Evolutionary conservation across 2,888 invertebrate species (phyloP).

Genomic region (Lasioglossum marginatum): DNA sequence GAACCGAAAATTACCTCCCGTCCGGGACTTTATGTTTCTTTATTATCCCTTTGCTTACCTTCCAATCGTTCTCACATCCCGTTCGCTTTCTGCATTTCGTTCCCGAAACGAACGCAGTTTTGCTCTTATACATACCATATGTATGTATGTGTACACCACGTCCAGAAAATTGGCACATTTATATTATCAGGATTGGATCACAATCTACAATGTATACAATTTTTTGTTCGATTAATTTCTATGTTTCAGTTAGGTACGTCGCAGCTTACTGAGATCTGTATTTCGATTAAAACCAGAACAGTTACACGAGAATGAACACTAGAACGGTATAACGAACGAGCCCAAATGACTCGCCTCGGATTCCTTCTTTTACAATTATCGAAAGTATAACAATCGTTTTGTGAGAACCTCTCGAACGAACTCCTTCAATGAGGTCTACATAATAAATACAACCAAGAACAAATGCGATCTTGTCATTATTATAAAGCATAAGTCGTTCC

Average conservation of each 20-base stretch:
- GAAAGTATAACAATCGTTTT: no score
- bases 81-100: not conserved
- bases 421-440: no score
- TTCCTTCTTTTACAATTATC: no score
- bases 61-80: not conserved
- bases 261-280: not conserved
- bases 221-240: not conserved
- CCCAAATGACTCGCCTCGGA: no score
- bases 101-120: not conserved
- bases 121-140: not conserved
- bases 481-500: no score
- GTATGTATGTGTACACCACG: no score
- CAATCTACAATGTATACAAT: not conserved
- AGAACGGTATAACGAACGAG: not conserved
- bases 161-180: no score
- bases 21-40: not conserved
- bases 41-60: conserved; percentile 10
- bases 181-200: no score
- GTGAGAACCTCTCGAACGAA: no score
- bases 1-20: conserved; percentile 42
- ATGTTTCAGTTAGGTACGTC: not conserved
- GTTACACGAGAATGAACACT: not conserved
- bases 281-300: not conserved
- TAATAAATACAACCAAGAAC: no score
- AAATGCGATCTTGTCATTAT: no score